Evolutionary conservation across 1,140 invertebrate genomes (phyloP), one percentile per base, ranked within the genome.

Genomic region (Argopecten irradians): DNA sequence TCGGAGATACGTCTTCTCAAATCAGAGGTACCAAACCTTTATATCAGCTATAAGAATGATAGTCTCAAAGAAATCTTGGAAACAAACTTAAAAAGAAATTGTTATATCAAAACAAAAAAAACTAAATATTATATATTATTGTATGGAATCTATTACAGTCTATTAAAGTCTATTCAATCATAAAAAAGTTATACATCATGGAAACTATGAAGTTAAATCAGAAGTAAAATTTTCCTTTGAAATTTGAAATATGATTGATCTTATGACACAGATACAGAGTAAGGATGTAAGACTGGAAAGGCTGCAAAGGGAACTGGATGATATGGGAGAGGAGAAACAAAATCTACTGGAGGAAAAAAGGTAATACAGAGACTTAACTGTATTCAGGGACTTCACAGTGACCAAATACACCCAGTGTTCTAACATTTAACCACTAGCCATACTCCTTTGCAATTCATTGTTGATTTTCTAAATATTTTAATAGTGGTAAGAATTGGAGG

Each of bases 181-280:
- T 71, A 71, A n/a, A 71, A 1, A 3, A 71, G 11, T 8, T 19
- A n/a, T 71, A 2, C 11, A 71, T 19, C 32, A 71, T 71, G 22
- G 32, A 19, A 71, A 28, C 7, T 71, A 71, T n/a, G 32, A 19
- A 71, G 55, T 71, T 28, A n/a, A 9, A 28, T n/a, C 8, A 41
- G 1, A n/a, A 0, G 7, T 34, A n/a, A 85, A 28, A 39, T 85
- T 1, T 28, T 22, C n/a, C n/a, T n/a, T n/a, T n/a, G n/a, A n/a
- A n/a, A n/a, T n/a, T n/a, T n/a, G n/a, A n/a, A n/a, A n/a, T 34
- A 86, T 86, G 55, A 19, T 82, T 46, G 34, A 39, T 11, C 35
- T 86, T n/a, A n/a, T n/a, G n/a, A n/a, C n/a, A 19, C 87, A 94
- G 93, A 85, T 94, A n/a, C 93, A 94, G 83, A 94, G 91, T 86